Evolutionary conservation across 2,888 invertebrate genomes (phyloP), one percentile per base, ranked within the genome.

Genomic region (Eristalis arbustorum): DNA sequence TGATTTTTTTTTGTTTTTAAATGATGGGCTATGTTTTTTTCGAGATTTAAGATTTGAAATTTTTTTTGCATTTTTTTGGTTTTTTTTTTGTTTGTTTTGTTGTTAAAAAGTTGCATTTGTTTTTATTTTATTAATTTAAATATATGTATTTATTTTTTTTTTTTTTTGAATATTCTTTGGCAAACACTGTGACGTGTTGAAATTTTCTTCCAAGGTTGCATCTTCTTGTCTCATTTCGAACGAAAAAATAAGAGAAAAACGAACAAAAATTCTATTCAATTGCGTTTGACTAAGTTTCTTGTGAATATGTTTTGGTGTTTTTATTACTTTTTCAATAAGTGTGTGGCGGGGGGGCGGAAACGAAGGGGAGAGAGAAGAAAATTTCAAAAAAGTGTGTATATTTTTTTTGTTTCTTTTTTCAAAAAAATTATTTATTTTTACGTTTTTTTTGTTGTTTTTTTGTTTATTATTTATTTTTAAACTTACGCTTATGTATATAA

Each of bases 101-200:
- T 79, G 66, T 66, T 68, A 80, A 68, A 80, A 80, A 80, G 42
- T 59, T 31, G 31, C 10, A 31, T 31, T 31, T 31, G 3, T 31
- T 10, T 31, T 31, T 31, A 1, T 61, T 28, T 66, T 67, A 57
- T 66, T 56, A 59, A 13, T 37, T 31, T 59, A 10, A 37, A 64
- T 56, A 49, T 59, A 31, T 57, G 28, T 71, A 25, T 62, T 56
- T 61, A 13, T 49, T 6, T 59, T 80, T 75, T 49, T 57, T 57
- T 78, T 74, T 59, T 83, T 68, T 74, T 31, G 42, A 85, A 85
- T 85, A 81, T 81, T 85, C 85, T 85, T 85, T 85, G 85, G 85
- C 85, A 85, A 85, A 85, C 85, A 85, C 81, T 78, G 40, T 85
- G 66, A 64, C 37, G 77, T 78, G 76, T 80, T 74, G 85, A 85